Conservation (phyloP, 2,888 invertebrate species). For the Sinopyrophorus schimmeli region DNA sequence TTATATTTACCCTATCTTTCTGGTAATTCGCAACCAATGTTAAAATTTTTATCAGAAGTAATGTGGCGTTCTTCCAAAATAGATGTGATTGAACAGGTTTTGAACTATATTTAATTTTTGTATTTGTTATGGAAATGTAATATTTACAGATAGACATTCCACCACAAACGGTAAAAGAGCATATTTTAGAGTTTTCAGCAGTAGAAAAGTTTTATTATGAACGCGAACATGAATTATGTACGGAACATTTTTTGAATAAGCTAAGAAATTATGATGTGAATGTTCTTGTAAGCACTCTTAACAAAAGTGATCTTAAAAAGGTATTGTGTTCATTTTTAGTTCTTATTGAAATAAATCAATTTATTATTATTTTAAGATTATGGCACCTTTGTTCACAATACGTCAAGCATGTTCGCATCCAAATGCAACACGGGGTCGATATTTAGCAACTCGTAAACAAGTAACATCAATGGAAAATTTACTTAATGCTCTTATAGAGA, state of each 20-base stretch:
- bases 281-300: constrained; percentile 55
- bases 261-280: constrained; percentile 54
- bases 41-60: constrained; percentile 58
- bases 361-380: constrained; percentile 29
- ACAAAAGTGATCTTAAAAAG: constrained; percentile 53
- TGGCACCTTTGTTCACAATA: constrained; percentile 66
- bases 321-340: constrained; percentile 36
- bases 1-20: constrained; percentile 59
- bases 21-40: constrained; percentile 56
- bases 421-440: constrained; percentile 61
- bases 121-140: constrained; percentile 2
- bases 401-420: constrained; percentile 75
- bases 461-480: constrained; percentile 67
- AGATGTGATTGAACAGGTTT: constrained; percentile 66
- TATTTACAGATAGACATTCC: constrained; percentile 63
- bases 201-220: constrained; percentile 75
- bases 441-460: constrained; percentile 59
- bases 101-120: constrained; percentile 5
- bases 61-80: constrained; percentile 73
- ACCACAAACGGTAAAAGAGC: constrained; percentile 61
- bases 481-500: constrained; percentile 65
- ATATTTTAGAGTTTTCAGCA: constrained; percentile 68
- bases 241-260: constrained; percentile 56
- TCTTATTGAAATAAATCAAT: not conserved
- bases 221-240: constrained; percentile 61